A percentile compares a stretch with the other conserved stretches of the same genome.
Conservation (phyloP, 2,113 vertebrate species). For the human region DNA sequence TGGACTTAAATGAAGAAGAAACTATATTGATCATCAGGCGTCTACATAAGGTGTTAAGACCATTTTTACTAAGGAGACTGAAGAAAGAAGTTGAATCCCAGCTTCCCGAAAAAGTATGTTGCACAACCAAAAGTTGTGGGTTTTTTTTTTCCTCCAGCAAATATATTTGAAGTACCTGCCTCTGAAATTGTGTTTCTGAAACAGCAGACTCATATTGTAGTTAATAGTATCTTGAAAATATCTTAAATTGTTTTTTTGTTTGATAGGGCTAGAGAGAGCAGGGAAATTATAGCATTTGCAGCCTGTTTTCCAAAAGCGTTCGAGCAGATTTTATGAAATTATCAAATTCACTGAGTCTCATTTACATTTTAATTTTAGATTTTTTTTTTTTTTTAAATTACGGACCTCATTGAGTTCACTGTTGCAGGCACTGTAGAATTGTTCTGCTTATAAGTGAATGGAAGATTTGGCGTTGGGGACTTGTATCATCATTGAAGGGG, state of each 20-base stretch:
- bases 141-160: neutral
- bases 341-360: neutral
- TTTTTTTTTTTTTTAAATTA: neutral
- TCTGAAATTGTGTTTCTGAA: neutral
- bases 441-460: neutral
- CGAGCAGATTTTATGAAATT: neutral
- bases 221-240: neutral
- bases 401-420: neutral
- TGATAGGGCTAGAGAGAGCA: neutral
- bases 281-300: neutral
- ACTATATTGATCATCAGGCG: constrained; percentile 98
- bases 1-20: constrained; percentile 98
- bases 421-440: neutral
- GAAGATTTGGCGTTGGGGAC: neutral
- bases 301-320: neutral
- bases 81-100: constrained; percentile 99
- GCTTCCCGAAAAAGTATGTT: constrained; percentile 95
- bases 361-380: neutral
- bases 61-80: constrained; percentile 94
- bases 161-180: neutral
- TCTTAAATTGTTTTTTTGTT: neutral
- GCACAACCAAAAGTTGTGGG: neutral
- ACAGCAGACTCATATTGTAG: neutral
- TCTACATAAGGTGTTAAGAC: constrained; percentile 96
- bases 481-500: neutral